phyloP scores from a whole-genome alignment of 2,888 invertebrate genomes.

The Dioctria rufipes region DNA sequence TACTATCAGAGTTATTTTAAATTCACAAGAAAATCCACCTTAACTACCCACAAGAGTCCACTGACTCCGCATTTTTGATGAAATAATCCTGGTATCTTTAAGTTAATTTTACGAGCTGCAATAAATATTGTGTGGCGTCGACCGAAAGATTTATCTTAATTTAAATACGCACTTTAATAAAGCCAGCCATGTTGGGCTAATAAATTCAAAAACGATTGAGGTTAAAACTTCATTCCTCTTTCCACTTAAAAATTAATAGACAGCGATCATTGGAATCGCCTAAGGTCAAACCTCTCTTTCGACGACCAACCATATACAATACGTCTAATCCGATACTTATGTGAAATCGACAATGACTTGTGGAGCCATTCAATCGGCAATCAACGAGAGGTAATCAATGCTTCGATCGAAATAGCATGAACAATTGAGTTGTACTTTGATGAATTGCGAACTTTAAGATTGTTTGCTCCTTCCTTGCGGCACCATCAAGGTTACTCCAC shows the following conservation, averaged over 20 bases:
- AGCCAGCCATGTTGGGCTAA: constrained; percentile 9
- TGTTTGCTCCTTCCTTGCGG: constrained; percentile 29
- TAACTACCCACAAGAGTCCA: background rate
- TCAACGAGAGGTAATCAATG: constrained; percentile 42
- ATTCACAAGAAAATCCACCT: background rate
- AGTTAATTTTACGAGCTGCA: constrained; percentile 19
- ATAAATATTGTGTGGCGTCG: constrained; percentile 4
- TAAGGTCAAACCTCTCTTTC: constrained; percentile 21
- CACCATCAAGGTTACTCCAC: constrained; percentile 20
- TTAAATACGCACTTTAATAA: constrained; percentile 38
- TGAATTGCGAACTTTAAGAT: constrained; percentile 37
- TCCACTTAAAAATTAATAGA: constrained; percentile 45
- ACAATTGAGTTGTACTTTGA: constrained; percentile 31
- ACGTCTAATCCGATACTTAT: constrained; percentile 36
- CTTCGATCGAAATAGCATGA: constrained; percentile 24
- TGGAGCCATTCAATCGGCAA: constrained; percentile 21
- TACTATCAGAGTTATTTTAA: background rate
- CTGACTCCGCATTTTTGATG: constrained; percentile 2
- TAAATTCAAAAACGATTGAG: constrained; percentile 33
- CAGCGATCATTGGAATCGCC: constrained; percentile 21
- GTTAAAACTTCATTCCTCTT: constrained; percentile 25
- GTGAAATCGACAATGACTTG: constrained; percentile 31
- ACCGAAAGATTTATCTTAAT: constrained; percentile 24
- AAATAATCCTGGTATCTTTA: constrained; percentile 8
- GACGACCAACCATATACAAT: constrained; percentile 2